Conservation (phyloP, 2,113 vertebrate genomes). For the Galemys pyrenaicus region DNA sequence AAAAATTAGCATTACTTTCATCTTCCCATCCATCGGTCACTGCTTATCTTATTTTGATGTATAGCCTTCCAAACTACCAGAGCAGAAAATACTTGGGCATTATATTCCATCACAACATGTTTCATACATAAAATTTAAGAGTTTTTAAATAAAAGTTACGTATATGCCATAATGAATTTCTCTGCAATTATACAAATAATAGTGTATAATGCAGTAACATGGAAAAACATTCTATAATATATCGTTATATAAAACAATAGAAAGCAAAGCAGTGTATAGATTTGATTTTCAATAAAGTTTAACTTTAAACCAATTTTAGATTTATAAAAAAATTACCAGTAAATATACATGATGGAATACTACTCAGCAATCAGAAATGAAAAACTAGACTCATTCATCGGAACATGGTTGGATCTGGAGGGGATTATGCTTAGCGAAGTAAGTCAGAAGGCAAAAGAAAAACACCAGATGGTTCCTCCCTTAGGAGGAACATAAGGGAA, state of each 20-base stretch:
- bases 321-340: background rate
- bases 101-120: background rate
- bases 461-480: no score
- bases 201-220: background rate
- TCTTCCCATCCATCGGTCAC: background rate
- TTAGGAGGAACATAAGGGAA: no score
- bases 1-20: background rate
- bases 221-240: background rate
- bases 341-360: no score
- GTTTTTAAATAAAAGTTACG: background rate
- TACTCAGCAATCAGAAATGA: no score
- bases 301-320: background rate
- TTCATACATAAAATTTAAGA: background rate
- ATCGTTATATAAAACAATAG: background rate
- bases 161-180: background rate
- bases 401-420: no score
- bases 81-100: background rate
- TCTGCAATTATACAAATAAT: background rate
- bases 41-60: background rate
- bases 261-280: background rate
- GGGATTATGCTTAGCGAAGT: no score
- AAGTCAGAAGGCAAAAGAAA: no score
- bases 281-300: background rate
- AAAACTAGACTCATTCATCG: no score
- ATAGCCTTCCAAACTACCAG: background rate